Base-by-base conservation (phyloP, 1,140 invertebrate genomes). In the Atta texana region DNA sequence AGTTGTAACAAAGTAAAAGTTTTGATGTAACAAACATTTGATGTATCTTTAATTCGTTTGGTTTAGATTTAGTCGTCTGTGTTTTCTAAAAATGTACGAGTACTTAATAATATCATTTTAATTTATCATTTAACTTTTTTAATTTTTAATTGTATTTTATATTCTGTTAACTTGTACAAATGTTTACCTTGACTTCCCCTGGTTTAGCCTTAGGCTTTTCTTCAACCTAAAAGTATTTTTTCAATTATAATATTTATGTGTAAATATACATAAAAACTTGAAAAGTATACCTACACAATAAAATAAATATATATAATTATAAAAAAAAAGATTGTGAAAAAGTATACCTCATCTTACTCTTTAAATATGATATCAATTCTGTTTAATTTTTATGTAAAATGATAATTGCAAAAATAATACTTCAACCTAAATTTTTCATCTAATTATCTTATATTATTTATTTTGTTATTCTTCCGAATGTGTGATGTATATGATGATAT, bases 31-130 rank as follows among this genome's bases (percentile, higher is more conserved):
- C 51, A 64, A 61, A 2, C 75, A 24, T 88, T 85, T 76, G 86
- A 80, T 92, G 86, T 94, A 94, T 93, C 92, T 94, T 93, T 21
- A 87, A 53, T 88, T 94, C 89, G 69, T 92, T 88, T 64, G 92
- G 88, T 92, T 94, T 94, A 77, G 78, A 82, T 74, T 88, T 92
- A 7, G 84, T 1, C 69, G 90, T 87, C 16, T 88, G 86, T 91
- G 85, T 75, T 75, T 90, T 89, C 89, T 91, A 92, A 63, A 90
- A 92, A 80, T 51, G 14, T 77, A 78, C 2, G 18, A 51, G 7
- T 71, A 75, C 75, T 84, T 76, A 64, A 34, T 34, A 39, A 34
- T 72, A n/a, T 34, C 5, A 34, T 34, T 34, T 34, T 34, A 34
- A 3, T 24, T 39, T n/a, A n/a, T n/a, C n/a, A n/a, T 71, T 63